Evolutionary conservation across 2,888 invertebrate genomes (phyloP), one percentile per base, ranked within the genome.

Genomic region (Nomada hirtipes): DNA sequence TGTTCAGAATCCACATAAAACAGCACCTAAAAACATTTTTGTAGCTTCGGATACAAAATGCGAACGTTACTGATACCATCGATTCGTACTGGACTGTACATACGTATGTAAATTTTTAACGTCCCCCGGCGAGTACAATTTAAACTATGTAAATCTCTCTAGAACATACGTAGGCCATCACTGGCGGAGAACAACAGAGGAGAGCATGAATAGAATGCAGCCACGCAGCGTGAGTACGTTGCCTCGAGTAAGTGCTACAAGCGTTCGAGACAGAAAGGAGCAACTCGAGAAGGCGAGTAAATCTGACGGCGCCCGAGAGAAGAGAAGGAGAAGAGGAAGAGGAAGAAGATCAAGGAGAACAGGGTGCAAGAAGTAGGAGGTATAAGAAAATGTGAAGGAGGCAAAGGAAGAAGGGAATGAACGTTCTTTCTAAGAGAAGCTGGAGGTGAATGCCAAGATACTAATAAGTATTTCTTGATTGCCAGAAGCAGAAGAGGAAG

Each of bases 381-480:
- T 53, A 52, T 20, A 61, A 52, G 53, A 36, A 36, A 36, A 36
- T 36, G 36, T 36, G 7, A 36, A 29, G 29, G 36, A 36, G 61
- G 44, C 20, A 55, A 53, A 64, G 50, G 50, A 60, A 65, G 60
- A 65, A 65, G 71, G 53, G 76, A 78, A 81, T 68, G 82, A 81
- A 76, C 73, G 76, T 60, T 83, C 79, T 84, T 81, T 59, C 71
- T 73, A 76, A 71, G 57, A 73, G 78, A 76, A 81, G 78, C 78
- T 78, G 76, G 71, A 76, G 78, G 79, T 78, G 77, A 73, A 77
- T 47, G 1, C 63, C 67, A 75, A 82, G 87, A 86, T 88, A 86
- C 82, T 68, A 79, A 88, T 86, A 86, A 79, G 83, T 79, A 83
- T 85, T 79, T 81, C 80, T 65, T 76, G 75, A 79, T 80, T 47